Percentiles rank a stretch among this genome's conserved stretches.
These are phyloP conservation scores for Nesidiocoris tenuis DNA, from an alignment of 2,888 invertebrate species.

Conservation along the genomic window DNA sequence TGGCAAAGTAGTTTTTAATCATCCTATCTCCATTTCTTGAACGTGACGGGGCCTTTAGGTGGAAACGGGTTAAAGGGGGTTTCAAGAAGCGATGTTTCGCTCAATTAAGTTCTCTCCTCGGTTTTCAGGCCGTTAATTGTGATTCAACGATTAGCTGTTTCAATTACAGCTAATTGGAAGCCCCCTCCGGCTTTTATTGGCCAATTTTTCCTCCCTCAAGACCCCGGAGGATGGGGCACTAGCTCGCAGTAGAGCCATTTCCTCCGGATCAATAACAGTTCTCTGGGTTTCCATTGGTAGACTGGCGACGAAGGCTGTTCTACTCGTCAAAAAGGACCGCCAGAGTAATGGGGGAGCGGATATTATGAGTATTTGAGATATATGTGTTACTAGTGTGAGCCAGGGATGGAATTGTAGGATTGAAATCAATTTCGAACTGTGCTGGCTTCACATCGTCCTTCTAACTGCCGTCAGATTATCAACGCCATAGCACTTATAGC, in stretches of 20 bases:
- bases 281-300: background rate
- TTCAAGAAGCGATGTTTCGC: constrained; percentile 27
- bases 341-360: no score
- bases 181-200: constrained; percentile 27
- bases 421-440: no score
- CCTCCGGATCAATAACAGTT: background rate
- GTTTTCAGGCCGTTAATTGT: constrained; percentile 38
- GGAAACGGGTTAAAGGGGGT: constrained; percentile 14
- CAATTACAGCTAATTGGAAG: constrained; percentile 37
- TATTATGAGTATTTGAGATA: no score
- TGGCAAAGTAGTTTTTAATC: background rate
- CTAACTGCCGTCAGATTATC: no score
- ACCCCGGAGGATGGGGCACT: background rate
- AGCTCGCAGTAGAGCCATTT: background rate
- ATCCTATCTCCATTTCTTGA: background rate
- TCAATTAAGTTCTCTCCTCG: constrained; percentile 28
- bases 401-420: no score
- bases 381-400: no score
- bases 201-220: constrained; percentile 8
- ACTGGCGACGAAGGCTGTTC: background rate
- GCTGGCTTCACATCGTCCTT: no score
- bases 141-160: constrained; percentile 39
- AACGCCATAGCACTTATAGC: no score
- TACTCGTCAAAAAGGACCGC: background rate
- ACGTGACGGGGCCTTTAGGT: background rate